Percentiles rank a stretch among this genome's conserved stretches.
phyloP scores from a whole-genome alignment of 2,888 invertebrate genomes.

The Venustoraphidia nigricollis region DNA sequence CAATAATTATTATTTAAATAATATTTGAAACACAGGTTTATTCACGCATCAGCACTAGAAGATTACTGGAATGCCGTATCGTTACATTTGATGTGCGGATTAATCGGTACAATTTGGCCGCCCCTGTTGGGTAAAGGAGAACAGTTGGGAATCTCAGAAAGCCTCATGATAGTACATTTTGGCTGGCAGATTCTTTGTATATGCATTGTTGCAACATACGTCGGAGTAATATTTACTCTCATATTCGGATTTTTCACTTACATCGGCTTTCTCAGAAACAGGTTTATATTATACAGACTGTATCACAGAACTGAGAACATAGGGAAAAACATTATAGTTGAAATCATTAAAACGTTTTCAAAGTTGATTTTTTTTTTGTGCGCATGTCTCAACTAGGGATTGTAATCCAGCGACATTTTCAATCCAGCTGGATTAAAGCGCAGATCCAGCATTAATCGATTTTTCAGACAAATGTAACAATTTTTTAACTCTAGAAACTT shows the following conservation, averaged over 20 bases:
- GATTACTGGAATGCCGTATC: constrained; percentile 24
- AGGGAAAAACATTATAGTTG: too few relatives aligned
- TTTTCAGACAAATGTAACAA: too few relatives aligned
- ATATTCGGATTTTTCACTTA: neutral
- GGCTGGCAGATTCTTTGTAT: neutral
- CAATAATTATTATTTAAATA: too few relatives aligned
- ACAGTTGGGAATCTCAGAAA: constrained; percentile 9
- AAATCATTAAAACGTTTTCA: too few relatives aligned
- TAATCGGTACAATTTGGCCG: constrained; percentile 19
- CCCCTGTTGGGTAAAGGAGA: constrained; percentile 15
- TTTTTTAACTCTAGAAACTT: too few relatives aligned
- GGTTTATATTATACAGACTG: too few relatives aligned
- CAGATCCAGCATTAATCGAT: too few relatives aligned
- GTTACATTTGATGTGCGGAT: constrained; percentile 20
- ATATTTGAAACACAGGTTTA: neutral
- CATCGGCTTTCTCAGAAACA: neutral
- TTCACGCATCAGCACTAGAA: constrained; percentile 22
- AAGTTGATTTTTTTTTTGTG: too few relatives aligned
- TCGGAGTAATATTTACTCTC: neutral
- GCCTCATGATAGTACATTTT: neutral
- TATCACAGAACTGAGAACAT: too few relatives aligned
- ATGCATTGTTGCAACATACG: neutral
- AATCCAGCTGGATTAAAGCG: too few relatives aligned
- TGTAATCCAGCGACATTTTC: too few relatives aligned
- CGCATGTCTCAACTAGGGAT: too few relatives aligned